These are phyloP conservation scores for Busseola fusca DNA, from an alignment of 2,888 invertebrate species.

Conservation along the genomic window DNA sequence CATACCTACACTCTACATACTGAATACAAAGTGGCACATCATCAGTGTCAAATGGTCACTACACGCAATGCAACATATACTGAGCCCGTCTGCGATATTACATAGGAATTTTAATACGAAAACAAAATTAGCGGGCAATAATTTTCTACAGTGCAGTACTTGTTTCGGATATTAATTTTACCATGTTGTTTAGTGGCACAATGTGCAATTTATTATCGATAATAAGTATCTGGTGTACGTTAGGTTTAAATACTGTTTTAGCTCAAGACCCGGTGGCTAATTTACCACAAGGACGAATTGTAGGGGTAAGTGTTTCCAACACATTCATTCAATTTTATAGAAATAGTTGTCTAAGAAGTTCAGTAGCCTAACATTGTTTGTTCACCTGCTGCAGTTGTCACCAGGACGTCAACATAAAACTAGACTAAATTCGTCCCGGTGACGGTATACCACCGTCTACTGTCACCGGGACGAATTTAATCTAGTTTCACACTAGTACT, in stretches of 20 bases:
- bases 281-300: conserved; percentile 88
- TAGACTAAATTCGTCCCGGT: background rate
- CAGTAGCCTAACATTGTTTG: background rate
- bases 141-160: background rate
- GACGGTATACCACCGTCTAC: background rate
- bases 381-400: background rate
- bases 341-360: background rate
- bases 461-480: too few species aligned
- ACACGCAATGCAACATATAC: conserved; percentile 32
- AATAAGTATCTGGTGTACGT: conserved; percentile 51
- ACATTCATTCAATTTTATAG: background rate
- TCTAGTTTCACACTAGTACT: too few species aligned
- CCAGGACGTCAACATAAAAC: too few species aligned
- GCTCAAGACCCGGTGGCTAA: conserved; percentile 87
- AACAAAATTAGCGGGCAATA: conserved; percentile 9
- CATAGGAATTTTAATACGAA: background rate
- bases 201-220: conserved; percentile 42
- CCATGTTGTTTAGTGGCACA: background rate
- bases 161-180: background rate
- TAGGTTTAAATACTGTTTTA: conserved; percentile 52
- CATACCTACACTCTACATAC: conserved; percentile 19
- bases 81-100: conserved; percentile 3
- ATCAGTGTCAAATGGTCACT: conserved; percentile 68
- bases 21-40: conserved; percentile 63
- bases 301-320: conserved; percentile 86